These are phyloP conservation scores for Ophonus ardosiacus DNA, from an alignment of 2,888 invertebrate species.

Conservation along the genomic window DNA sequence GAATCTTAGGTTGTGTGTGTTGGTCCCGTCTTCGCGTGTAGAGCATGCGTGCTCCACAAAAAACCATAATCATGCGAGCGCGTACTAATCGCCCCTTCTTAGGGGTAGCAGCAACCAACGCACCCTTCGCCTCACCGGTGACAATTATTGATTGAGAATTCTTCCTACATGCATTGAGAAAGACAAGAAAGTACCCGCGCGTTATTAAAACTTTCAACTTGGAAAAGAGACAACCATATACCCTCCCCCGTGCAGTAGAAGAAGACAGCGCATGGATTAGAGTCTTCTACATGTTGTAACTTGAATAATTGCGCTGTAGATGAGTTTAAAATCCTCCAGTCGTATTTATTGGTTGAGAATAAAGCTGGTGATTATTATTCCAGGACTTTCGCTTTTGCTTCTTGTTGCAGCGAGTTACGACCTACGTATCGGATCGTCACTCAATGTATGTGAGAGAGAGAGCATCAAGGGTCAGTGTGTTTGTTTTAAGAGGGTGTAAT, in stretches of 20 bases:
- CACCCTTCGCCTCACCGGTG: constrained; percentile 75
- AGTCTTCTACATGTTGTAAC: constrained; percentile 75
- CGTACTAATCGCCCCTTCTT: constrained; percentile 61
- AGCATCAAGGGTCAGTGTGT: constrained; percentile 70
- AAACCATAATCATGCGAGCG: constrained; percentile 64
- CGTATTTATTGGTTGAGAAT: constrained; percentile 75
- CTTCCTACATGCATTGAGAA: constrained; percentile 77
- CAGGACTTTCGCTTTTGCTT: constrained; percentile 73
- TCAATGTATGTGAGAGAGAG: constrained; percentile 65
- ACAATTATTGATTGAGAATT: constrained; percentile 85
- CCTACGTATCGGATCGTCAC: constrained; percentile 63
- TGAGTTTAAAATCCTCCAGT: constrained; percentile 75
- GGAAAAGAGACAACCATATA: constrained; percentile 73
- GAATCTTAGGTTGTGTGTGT: constrained; percentile 60
- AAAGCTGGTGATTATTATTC: constrained; percentile 74
- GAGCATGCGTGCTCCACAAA: constrained; percentile 62
- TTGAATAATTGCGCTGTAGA: constrained; percentile 76
- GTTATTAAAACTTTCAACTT: constrained; percentile 76
- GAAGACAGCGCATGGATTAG: constrained; percentile 74
- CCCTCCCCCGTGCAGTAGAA: constrained; percentile 69
- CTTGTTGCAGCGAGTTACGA: constrained; percentile 57
- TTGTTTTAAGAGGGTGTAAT: constrained; percentile 73
- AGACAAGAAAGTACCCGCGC: constrained; percentile 72
- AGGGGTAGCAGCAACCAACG: constrained; percentile 26
- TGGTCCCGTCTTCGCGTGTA: constrained; percentile 16